A percentile compares a stretch with the other conserved stretches of the same genome.
Evolutionary conservation across 2,113 vertebrate genomes (phyloP).

Genomic region (Morone chrysops): DNA sequence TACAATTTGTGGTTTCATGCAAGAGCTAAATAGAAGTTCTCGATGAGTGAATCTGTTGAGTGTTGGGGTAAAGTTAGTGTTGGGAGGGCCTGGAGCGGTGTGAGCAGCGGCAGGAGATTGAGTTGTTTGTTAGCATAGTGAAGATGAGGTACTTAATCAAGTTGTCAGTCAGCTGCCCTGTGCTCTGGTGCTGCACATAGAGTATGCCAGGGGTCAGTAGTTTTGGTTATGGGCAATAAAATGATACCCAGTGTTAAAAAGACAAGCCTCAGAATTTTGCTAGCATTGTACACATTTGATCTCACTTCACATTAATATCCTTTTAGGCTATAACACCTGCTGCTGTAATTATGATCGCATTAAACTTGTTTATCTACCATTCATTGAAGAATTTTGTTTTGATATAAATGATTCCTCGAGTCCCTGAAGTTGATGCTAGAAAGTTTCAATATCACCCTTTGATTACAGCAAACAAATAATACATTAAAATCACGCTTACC

Average conservation of each 20-base stretch:
- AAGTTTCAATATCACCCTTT: conserved; percentile 17
- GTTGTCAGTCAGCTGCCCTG: conserved; percentile 38
- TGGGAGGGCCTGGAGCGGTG: not conserved
- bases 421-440: conserved; percentile 11
- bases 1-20: conserved; percentile 69
- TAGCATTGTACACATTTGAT: conserved; percentile 2
- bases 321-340: conserved; percentile 31
- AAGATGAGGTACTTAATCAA: conserved; percentile 68
- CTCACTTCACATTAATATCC: conserved; percentile 15
- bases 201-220: conserved; percentile 24
- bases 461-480: conserved; percentile 39
- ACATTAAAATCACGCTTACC: not conserved
- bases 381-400: accelerated
- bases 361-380: conserved; percentile 8
- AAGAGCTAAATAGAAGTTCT: conserved; percentile 40
- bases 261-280: not conserved
- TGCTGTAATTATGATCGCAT: conserved; percentile 26
- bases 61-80: conserved; percentile 23
- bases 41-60: conserved; percentile 41
- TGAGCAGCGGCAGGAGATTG: conserved; percentile 27
- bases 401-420: conserved; percentile 1
- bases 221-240: conserved; percentile 25
- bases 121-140: conserved; percentile 58
- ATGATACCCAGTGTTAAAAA: conserved; percentile 32
- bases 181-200: conserved; percentile 23